A percentile compares a stretch with the other conserved stretches of the same genome.
phyloP scores from a whole-genome alignment of 2,797 vertebrate genomes.

The Neomorphus geoffroyi region DNA sequence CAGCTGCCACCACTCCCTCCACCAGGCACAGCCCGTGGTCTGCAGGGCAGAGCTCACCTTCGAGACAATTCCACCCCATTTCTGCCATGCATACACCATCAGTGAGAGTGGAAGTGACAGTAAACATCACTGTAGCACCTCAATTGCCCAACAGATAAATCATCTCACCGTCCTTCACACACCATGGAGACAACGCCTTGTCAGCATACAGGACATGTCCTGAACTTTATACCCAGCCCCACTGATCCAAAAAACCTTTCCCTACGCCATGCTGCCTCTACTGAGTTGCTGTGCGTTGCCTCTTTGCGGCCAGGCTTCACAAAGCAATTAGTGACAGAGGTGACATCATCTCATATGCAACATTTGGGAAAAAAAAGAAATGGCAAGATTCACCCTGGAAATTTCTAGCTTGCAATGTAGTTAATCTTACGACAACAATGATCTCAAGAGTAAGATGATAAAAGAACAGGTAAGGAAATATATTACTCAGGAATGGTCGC shows the following conservation, averaged over 20 bases:
- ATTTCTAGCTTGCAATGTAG: not conserved
- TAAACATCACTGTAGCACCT: not conserved
- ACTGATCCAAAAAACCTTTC: not conserved
- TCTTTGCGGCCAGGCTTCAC: not conserved
- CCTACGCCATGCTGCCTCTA: not conserved
- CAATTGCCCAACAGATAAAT: not conserved
- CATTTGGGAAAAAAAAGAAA: not conserved
- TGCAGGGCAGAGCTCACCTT: not conserved
- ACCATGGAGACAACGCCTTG: not conserved
- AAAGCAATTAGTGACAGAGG: not conserved
- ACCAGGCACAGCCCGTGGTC: not conserved
- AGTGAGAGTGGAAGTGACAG: not conserved
- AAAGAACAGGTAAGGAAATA: not conserved
- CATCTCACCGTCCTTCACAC: not conserved
- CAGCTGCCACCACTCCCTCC: not conserved
- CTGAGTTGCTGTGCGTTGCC: accelerated
- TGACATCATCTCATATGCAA: not conserved
- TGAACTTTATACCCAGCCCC: not conserved
- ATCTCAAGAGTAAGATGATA: not conserved
- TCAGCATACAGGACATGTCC: accelerated
- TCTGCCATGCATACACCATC: not conserved
- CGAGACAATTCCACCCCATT: not conserved
- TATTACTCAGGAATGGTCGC: not conserved
- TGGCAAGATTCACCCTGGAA: not conserved
- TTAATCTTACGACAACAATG: not conserved